phyloP scores from a whole-genome alignment of 2,888 invertebrate species.

The Melinopterus prodromus region DNA sequence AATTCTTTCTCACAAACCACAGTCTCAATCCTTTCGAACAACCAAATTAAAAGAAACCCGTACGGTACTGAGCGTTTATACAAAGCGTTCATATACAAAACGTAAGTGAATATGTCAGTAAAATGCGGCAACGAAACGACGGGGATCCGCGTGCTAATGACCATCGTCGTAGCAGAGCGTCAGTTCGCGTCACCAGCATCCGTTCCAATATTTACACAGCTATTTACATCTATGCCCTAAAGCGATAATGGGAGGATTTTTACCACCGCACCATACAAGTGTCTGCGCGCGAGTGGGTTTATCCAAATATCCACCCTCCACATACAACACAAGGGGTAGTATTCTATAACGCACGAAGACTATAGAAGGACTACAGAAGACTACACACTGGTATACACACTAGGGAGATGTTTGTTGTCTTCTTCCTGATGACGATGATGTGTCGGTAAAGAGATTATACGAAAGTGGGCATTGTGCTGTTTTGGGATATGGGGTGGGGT shows the following conservation, averaged over 20 bases:
- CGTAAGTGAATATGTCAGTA: constrained; percentile 40
- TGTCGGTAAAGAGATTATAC: constrained; percentile 49
- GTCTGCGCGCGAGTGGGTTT: constrained; percentile 57
- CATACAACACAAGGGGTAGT: constrained; percentile 12
- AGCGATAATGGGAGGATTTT: constrained; percentile 55
- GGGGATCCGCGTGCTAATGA: constrained; percentile 49
- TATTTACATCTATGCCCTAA: constrained; percentile 55
- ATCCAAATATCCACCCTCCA: constrained; percentile 34
- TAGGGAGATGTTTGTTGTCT: constrained; percentile 56
- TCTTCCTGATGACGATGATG: constrained; percentile 53
- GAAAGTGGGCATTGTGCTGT: constrained; percentile 43
- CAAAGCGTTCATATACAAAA: background rate
- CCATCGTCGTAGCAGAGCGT: constrained; percentile 42
- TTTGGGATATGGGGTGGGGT: constrained; percentile 37
- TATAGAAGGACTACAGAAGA: constrained; percentile 37
- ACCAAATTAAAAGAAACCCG: background rate
- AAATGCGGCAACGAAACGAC: constrained; percentile 40
- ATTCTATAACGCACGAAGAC: constrained; percentile 37
- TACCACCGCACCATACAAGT: constrained; percentile 49
- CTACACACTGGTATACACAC: constrained; percentile 47
- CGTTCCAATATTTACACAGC: constrained; percentile 52
- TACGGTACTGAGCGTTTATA: background rate
- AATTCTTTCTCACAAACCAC: no score
- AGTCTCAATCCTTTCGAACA: background rate
- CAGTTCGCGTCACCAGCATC: constrained; percentile 45